Conservation (phyloP, 2,888 invertebrate genomes). For the Scaptomyza parva region DNA sequence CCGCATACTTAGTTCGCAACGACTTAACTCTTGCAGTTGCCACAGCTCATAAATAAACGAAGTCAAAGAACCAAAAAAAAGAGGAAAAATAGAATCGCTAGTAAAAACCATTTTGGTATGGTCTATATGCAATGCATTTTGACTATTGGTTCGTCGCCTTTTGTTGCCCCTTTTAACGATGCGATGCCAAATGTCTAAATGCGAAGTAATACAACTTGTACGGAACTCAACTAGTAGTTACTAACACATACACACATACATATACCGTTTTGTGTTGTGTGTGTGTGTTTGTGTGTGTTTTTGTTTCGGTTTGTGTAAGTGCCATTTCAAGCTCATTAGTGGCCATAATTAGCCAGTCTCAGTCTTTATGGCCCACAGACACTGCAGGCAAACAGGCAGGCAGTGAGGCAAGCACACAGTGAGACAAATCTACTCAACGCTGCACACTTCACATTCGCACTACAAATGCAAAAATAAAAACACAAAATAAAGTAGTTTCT, state of each 20-base stretch:
- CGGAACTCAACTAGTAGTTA: slow-evolving; percentile 1
- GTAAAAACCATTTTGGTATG: too few relatives aligned
- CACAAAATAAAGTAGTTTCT: background rate
- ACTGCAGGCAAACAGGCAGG: slow-evolving; percentile 49
- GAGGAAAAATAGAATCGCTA: slow-evolving; percentile 13
- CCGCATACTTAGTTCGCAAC: slow-evolving; percentile 26
- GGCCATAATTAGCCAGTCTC: slow-evolving; percentile 76
- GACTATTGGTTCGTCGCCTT: slow-evolving; percentile 44
- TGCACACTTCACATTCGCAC: slow-evolving; percentile 13
- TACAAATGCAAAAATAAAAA: background rate
- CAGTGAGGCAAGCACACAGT: slow-evolving; percentile 22
- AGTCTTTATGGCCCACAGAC: slow-evolving; percentile 77
- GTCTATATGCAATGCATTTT: slow-evolving; percentile 39
- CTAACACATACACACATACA: background rate
- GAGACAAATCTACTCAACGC: slow-evolving; percentile 49
- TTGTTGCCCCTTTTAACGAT: slow-evolving; percentile 33
- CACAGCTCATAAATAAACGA: slow-evolving; percentile 49
- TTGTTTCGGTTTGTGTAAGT: slow-evolving; percentile 60
- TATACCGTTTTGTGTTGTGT: background rate
- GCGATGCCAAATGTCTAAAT: slow-evolving; percentile 51
- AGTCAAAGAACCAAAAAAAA: background rate
- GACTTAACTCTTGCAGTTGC: slow-evolving; percentile 40
- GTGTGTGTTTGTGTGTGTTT: slow-evolving; percentile 19
- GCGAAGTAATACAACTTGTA: slow-evolving; percentile 25
- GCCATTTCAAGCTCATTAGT: slow-evolving; percentile 80